A percentile compares a stretch with the other conserved stretches of the same genome.
Conservation (phyloP, 2,797 vertebrate species). For the Neostethus bicornis region DNA sequence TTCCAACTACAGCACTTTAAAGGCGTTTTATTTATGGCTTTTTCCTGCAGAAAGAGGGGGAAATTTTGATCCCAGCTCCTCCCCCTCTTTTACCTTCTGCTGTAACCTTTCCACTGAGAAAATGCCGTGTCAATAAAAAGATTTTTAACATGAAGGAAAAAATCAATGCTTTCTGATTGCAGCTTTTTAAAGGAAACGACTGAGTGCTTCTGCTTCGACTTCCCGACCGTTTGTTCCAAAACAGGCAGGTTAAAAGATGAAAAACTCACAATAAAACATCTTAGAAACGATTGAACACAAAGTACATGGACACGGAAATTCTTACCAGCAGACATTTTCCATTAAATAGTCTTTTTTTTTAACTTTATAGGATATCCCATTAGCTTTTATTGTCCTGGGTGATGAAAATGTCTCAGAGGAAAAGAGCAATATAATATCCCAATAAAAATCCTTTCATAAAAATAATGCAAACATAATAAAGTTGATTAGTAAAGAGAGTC, state of each 20-base stretch:
- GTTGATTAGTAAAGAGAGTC: slow-evolving; percentile 32
- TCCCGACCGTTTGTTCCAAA: background rate
- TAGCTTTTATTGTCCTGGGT: slow-evolving; percentile 55
- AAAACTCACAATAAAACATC: background rate
- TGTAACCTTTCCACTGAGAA: slow-evolving; percentile 62
- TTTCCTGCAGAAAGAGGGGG: slow-evolving; percentile 52
- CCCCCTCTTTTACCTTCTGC: slow-evolving; percentile 23
- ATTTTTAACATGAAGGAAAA: slow-evolving; percentile 66
- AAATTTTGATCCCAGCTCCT: slow-evolving; percentile 48
- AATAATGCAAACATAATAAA: slow-evolving; percentile 48
- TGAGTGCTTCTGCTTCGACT: slow-evolving; percentile 10
- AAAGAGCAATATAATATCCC: slow-evolving; percentile 44
- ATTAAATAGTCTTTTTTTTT: slow-evolving; percentile 20
- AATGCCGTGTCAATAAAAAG: slow-evolving; percentile 75
- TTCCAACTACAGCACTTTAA: background rate
- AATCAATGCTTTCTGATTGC: slow-evolving; percentile 68
- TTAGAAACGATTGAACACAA: background rate
- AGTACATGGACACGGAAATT: background rate
- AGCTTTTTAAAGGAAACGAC: slow-evolving; percentile 48
- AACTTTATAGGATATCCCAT: slow-evolving; percentile 51
- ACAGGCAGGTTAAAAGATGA: background rate
- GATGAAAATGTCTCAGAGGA: slow-evolving; percentile 34
- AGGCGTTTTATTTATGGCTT: slow-evolving; percentile 11
- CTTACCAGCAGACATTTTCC: slow-evolving; percentile 8
- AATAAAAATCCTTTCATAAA: slow-evolving; percentile 54